Conservation (phyloP, 92 coral and sea anemone species). For the Epizoanthus stellaris region DNA sequence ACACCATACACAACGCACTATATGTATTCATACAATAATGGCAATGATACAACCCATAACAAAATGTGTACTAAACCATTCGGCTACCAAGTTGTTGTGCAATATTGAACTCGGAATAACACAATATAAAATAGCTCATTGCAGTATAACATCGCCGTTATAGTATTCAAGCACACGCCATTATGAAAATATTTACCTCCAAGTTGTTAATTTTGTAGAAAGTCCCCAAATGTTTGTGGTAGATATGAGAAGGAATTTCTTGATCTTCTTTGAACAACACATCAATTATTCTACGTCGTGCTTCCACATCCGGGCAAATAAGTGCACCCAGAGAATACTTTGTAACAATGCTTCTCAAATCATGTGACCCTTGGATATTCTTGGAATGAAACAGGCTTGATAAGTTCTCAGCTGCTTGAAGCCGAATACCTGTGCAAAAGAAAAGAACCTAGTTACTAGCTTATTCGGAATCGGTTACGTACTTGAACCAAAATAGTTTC, state of each 20-base stretch:
- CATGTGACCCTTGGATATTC: constrained; percentile 5
- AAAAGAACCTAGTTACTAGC: not conserved
- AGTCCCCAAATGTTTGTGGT: not conserved
- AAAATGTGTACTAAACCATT: too few relatives aligned
- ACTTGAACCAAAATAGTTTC: too few relatives aligned
- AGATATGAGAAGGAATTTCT: not conserved
- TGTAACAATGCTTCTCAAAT: not conserved
- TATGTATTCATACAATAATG: too few relatives aligned
- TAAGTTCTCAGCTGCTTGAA: not conserved
- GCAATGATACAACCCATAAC: too few relatives aligned
- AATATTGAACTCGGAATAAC: too few relatives aligned
- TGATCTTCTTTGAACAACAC: constrained; percentile 5
- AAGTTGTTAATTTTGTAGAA: constrained; percentile 1
- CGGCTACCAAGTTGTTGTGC: too few relatives aligned
- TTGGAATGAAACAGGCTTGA: not conserved
- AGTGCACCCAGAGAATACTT: constrained; percentile 11
- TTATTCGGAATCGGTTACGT: not conserved
- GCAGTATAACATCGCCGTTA: too few relatives aligned
- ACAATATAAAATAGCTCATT: too few relatives aligned
- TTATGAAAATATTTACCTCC: not conserved
- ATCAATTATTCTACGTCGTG: not conserved
- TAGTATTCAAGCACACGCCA: not conserved
- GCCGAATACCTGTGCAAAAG: not conserved
- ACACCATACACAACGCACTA: too few relatives aligned
- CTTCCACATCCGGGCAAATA: constrained; percentile 1